phyloP scores from a whole-genome alignment of 1,140 invertebrate genomes.

The Heliconius eleuchia region DNA sequence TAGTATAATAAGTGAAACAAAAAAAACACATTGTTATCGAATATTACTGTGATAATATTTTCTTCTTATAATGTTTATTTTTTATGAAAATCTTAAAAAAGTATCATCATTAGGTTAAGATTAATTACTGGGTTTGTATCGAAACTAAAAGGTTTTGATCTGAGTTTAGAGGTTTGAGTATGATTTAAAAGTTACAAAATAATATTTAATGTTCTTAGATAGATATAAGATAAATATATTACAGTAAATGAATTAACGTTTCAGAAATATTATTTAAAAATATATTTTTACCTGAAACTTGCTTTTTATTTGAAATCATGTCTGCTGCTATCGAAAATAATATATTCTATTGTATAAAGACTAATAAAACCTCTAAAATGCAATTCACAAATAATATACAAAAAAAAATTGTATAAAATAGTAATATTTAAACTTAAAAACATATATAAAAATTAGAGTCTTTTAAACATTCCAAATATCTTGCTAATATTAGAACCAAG shows the following conservation, averaged over 20 bases:
- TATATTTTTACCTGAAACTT: too few relatives aligned
- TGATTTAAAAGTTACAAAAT: not conserved
- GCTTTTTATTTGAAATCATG: too few relatives aligned
- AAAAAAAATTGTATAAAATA: too few relatives aligned
- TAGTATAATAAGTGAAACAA: not conserved
- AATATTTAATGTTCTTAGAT: too few relatives aligned
- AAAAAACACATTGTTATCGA: not conserved
- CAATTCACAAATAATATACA: too few relatives aligned
- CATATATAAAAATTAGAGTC: not conserved
- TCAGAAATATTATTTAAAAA: too few relatives aligned
- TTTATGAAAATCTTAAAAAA: not conserved
- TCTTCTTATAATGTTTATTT: not conserved
- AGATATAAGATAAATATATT: too few relatives aligned
- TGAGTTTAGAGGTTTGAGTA: not conserved
- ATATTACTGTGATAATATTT: not conserved
- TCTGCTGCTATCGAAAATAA: too few relatives aligned
- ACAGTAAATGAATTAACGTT: too few relatives aligned
- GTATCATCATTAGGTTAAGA: not conserved
- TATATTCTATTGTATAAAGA: too few relatives aligned
- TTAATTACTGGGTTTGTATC: not conserved
- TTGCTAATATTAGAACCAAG: not conserved
- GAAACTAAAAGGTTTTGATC: not conserved
- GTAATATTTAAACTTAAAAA: not conserved
- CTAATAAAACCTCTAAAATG: too few relatives aligned
- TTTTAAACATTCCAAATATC: not conserved